Percentiles rank a stretch among this genome's conserved stretches.
These are phyloP conservation scores for Phaethornis superciliosus DNA, from an alignment of 2,113 vertebrate genomes.

Conservation along the genomic window DNA sequence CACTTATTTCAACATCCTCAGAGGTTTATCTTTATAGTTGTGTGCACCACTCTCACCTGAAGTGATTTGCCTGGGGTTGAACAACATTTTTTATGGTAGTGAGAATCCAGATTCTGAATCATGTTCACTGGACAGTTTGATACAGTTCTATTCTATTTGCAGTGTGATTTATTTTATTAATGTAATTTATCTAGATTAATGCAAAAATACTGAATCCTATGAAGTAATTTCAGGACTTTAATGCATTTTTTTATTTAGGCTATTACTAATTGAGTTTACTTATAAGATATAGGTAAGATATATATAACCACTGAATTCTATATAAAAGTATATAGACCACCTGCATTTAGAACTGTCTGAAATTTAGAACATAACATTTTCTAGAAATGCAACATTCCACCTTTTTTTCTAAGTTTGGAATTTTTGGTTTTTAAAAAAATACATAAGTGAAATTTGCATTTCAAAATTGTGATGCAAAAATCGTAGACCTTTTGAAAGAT, in stretches of 20 bases:
- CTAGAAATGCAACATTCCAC: not conserved
- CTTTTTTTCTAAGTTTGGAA: not conserved
- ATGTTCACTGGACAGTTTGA: not conserved
- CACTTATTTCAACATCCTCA: not conserved
- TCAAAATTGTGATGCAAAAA: not conserved
- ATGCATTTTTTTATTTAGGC: not conserved
- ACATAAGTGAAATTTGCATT: not conserved
- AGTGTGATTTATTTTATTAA: not conserved
- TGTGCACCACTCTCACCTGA: not conserved
- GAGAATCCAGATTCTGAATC: not conserved
- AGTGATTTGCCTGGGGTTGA: not conserved
- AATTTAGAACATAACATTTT: not conserved
- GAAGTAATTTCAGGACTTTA: not conserved
- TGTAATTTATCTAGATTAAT: not conserved
- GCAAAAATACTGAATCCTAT: not conserved
- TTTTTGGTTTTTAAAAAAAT: not conserved
- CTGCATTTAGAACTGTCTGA: not conserved
- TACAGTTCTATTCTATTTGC: not conserved
- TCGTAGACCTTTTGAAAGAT: not conserved
- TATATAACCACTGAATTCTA: not conserved
- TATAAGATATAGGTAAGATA: not conserved
- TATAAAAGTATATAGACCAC: not conserved
- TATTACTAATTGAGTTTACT: not conserved
- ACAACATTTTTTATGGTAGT: not conserved
- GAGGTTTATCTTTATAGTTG: not conserved